phyloP scores from a whole-genome alignment of 2,797 vertebrate genomes.

The Aphelocoma californica region DNA sequence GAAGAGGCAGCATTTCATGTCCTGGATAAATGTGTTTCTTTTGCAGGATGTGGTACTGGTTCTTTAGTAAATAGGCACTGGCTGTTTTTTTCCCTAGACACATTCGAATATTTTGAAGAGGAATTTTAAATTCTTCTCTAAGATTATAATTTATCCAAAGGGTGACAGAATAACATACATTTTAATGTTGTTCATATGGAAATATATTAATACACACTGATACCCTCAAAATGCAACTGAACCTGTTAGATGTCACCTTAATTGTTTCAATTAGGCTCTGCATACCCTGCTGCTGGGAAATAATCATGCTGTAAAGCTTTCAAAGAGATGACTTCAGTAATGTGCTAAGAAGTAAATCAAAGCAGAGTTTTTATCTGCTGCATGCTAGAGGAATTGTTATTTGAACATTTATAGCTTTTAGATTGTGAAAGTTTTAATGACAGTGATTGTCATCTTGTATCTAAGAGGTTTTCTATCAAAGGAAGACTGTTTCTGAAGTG shows the following conservation, averaged over 20 bases:
- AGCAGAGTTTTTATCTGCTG: slow-evolving; percentile 8
- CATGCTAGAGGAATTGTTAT: background rate
- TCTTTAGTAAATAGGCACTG: background rate
- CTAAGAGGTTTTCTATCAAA: background rate
- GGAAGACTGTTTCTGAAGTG: background rate
- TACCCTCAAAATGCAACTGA: background rate
- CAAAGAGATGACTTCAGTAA: background rate
- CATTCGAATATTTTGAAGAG: background rate
- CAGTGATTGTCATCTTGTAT: background rate
- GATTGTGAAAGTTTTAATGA: slow-evolving; percentile 8
- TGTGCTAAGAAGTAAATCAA: slow-evolving; percentile 28
- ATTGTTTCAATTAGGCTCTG: slow-evolving; percentile 33
- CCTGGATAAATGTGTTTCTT: background rate
- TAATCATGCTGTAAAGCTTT: slow-evolving; percentile 20
- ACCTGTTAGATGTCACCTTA: background rate
- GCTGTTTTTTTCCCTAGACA: background rate
- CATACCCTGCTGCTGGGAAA: background rate
- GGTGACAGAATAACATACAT: background rate
- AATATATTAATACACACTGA: background rate
- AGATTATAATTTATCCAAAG: background rate
- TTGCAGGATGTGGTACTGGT: background rate
- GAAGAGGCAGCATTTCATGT: background rate
- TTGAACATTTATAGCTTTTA: slow-evolving; percentile 12
- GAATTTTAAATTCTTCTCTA: background rate
- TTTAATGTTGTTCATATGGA: background rate